Conservation (phyloP, 2,888 invertebrate genomes). For the Dynastes grantii region DNA sequence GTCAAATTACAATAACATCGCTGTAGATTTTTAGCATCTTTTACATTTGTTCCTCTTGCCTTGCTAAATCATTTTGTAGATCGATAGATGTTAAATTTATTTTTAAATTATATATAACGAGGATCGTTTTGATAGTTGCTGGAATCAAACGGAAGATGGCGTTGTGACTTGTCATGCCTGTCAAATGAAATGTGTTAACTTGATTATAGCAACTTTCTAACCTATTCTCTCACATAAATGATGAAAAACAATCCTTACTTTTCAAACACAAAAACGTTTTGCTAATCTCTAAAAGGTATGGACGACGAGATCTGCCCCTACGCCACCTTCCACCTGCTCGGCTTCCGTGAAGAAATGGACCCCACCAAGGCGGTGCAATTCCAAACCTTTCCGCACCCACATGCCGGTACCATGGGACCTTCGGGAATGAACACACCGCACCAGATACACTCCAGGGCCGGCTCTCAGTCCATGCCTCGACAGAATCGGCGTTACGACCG, state of each 20-base stretch:
- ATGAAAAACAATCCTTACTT: too few species aligned
- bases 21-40: not conserved
- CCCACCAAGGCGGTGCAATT: constrained; percentile 92
- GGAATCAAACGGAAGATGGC: too few species aligned
- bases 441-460: constrained; percentile 87
- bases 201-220: too few species aligned
- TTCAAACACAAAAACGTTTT: too few species aligned
- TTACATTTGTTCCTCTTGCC: not conserved
- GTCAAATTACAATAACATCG: not conserved
- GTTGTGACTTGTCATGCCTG: too few species aligned
- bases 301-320: constrained; percentile 98
- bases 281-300: constrained; percentile 77
- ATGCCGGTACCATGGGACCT: constrained; percentile 88
- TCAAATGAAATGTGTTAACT: too few species aligned
- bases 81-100: not conserved
- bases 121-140: too few species aligned
- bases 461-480: constrained; percentile 90
- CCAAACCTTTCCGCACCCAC: constrained; percentile 89
- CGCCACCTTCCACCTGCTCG: constrained; percentile 95
- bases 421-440: constrained; percentile 79
- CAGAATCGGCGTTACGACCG: constrained; percentile 69
- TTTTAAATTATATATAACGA: not conserved
- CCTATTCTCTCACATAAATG: too few species aligned
- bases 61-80: not conserved
- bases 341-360: constrained; percentile 97